Evolutionary conservation across 2,797 vertebrate species (phyloP).

Genomic region (Notoglanidium macrostoma): DNA sequence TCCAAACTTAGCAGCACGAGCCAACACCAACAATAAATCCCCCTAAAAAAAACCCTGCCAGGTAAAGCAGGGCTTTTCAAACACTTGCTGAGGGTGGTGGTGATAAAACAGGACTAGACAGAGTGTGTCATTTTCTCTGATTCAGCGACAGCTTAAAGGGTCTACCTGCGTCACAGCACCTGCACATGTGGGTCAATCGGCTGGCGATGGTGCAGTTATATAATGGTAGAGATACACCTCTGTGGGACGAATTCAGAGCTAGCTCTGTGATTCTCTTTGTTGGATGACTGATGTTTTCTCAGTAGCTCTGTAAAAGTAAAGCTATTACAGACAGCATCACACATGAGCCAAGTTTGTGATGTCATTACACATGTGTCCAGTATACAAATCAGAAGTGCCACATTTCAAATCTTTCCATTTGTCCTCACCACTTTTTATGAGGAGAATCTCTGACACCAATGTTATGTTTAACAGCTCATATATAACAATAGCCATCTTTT

Average conservation of each 20-base stretch:
- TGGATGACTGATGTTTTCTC: not conserved
- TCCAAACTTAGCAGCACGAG: slow-evolving; percentile 33
- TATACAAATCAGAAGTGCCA: not conserved
- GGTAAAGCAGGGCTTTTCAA: slow-evolving; percentile 22
- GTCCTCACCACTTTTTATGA: not conserved
- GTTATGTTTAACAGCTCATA: not conserved
- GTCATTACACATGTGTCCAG: not conserved
- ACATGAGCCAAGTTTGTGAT: not conserved
- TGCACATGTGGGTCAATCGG: slow-evolving; percentile 49
- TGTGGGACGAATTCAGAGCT: not conserved
- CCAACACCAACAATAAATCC: slow-evolving; percentile 15
- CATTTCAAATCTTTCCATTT: not conserved
- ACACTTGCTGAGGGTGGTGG: slow-evolving; percentile 7
- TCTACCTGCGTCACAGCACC: slow-evolving; percentile 42
- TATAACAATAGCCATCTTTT: not conserved
- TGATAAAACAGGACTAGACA: slow-evolving; percentile 13
- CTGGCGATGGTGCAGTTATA: slow-evolving; percentile 47
- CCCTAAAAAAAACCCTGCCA: slow-evolving; percentile 5
- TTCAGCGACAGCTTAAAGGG: slow-evolving; percentile 29
- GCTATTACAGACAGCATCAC: not conserved
- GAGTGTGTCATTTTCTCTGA: slow-evolving; percentile 33
- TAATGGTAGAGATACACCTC: slow-evolving; percentile 42
- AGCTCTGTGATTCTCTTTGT: not conserved
- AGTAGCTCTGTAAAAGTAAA: not conserved
- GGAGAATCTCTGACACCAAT: too few species aligned